Percentiles rank a stretch among this genome's conserved stretches.
These are phyloP conservation scores for Chlorops oryzae DNA, from an alignment of 1,140 invertebrate genomes.

Conservation along the genomic window DNA sequence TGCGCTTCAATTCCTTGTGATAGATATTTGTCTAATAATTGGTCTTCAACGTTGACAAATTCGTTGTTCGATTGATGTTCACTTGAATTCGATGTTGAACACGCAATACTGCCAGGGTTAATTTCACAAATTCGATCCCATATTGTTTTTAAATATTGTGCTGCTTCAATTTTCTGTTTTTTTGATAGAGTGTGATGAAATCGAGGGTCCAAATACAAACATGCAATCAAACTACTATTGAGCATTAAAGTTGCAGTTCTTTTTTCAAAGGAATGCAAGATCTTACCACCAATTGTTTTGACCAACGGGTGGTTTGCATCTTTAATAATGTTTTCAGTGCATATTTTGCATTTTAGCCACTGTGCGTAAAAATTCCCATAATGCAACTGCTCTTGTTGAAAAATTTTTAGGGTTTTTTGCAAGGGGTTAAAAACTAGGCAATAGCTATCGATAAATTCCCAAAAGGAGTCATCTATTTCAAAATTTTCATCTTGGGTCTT, in stretches of 20 bases:
- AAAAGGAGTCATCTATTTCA: constrained; percentile 7
- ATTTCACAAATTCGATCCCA: too few relatives aligned
- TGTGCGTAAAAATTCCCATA: constrained; percentile 17
- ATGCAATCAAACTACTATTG: not conserved
- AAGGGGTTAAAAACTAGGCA: constrained; percentile 9
- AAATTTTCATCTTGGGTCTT: constrained; percentile 7
- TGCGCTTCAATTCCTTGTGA: constrained; percentile 3
- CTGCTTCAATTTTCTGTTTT: constrained; percentile 2
- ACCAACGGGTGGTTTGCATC: too few relatives aligned
- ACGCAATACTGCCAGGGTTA: too few relatives aligned
- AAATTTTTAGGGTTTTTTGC: constrained; percentile 12
- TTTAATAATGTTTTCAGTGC: constrained; percentile 11
- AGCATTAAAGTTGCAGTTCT: not conserved
- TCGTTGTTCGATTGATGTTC: not conserved
- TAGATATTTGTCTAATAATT: constrained; percentile 9
- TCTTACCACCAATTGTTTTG: constrained; percentile 2
- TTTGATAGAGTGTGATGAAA: constrained; percentile 11
- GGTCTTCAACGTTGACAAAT: constrained; percentile 6
- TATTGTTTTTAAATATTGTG: constrained; percentile 6
- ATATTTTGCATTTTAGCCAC: constrained; percentile 14
- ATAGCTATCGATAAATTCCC: constrained; percentile 12
- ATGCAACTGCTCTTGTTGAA: constrained; percentile 13
- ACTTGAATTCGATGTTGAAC: too few relatives aligned
- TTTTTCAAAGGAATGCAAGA: not conserved
- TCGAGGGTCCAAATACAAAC: constrained; percentile 16